A percentile compares a stretch with the other conserved stretches of the same genome.
Evolutionary conservation across 2,797 vertebrate species (phyloP).

Genomic region (Myotis myotis): DNA sequence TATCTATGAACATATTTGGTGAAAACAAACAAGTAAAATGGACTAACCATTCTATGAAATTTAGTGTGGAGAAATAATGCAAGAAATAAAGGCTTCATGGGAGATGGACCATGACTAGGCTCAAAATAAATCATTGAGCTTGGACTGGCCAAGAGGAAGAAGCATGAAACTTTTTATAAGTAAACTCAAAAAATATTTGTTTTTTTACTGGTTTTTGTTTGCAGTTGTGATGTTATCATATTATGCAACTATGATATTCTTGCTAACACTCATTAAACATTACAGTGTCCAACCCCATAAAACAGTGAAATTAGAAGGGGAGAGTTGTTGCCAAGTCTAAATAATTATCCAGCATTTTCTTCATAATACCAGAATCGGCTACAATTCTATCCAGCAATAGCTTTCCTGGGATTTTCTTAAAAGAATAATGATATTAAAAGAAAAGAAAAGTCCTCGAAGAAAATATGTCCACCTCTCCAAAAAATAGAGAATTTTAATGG

Average conservation of each 20-base stretch:
- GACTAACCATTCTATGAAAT: not conserved
- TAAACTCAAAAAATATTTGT: not conserved
- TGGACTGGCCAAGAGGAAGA: not conserved
- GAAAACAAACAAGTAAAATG: not conserved
- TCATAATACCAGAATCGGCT: not conserved
- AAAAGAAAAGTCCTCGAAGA: not conserved
- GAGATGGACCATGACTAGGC: not conserved
- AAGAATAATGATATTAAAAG: not conserved
- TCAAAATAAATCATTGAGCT: slow-evolving; percentile 5
- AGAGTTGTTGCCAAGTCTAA: not conserved
- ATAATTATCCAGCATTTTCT: not conserved
- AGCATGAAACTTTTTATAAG: not conserved
- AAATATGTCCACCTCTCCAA: not conserved
- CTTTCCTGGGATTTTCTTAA: not conserved
- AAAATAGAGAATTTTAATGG: not conserved
- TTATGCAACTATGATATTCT: not conserved
- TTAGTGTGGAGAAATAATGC: not conserved
- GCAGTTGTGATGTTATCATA: not conserved
- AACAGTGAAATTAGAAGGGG: not conserved
- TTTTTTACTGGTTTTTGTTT: not conserved
- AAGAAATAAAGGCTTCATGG: slow-evolving; percentile 18
- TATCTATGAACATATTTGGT: slow-evolving; percentile 1
- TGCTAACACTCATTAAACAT: not conserved
- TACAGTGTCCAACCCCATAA: not conserved
- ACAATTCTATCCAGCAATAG: not conserved